Evolutionary conservation across 2,113 vertebrate genomes (phyloP), one percentile per base, ranked within the genome.

Genomic region (Pleuronectes platessa): DNA sequence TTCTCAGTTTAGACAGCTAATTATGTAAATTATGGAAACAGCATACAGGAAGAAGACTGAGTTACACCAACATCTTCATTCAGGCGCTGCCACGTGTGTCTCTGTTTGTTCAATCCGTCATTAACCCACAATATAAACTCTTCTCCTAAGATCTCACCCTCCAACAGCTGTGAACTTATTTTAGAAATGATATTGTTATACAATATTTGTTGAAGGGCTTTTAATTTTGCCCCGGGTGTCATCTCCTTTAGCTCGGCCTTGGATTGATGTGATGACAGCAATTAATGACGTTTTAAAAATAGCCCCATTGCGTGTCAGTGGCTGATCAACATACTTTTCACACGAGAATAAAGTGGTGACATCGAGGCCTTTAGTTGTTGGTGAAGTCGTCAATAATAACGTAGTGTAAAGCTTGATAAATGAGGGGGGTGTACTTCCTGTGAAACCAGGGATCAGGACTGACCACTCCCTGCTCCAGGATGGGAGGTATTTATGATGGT

Each of bases 401-500:
- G 15, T 1, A 53, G 7, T 23, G 7, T 15, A 17, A 24, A 1
- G 21, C 68, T 24, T 68, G 55, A 71, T 15, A 20, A 23, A 66
- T 35, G 4, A 51, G 24, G 11, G 24, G 10, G 14, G 45, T 26
- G 13, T 8, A 60, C 42, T 61, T 61, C 27, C 27, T 61, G 13
- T 56, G 3, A 56, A 64, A 37, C 37, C 18, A 8, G 31, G 20
- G 40, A 63, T 63, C 61, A 21, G 10, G 20, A 13, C 53, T 42
- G 40, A 67, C 61, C 17, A n/a, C 37, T 6, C 45, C 21, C 24
- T 37, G 15, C 55, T 26, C 55, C 65, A 21, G 14, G 2, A 61
- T 37, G 63, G 15, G 60, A 76, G 55, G 86, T 75, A 88, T 90
- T 85, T 86, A 81, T 71, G 78, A 75, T 75, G 49, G 61, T 74